These are phyloP conservation scores for Eulemur mongoz DNA, from an alignment of 2,797 vertebrate species.

Conservation along the genomic window DNA sequence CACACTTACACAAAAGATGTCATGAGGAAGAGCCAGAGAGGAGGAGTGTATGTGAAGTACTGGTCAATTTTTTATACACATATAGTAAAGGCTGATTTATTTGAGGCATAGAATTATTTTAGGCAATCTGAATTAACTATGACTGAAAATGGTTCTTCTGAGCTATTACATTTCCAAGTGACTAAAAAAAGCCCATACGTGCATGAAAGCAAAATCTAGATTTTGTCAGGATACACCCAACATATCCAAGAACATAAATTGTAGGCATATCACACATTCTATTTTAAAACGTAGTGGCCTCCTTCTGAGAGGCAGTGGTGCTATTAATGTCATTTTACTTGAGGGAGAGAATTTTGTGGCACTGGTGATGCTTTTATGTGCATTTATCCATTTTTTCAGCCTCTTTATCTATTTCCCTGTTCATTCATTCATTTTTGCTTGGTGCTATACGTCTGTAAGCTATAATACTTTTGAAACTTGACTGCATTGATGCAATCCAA, in stretches of 20 bases:
- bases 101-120: conserved; percentile 51
- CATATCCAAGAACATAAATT: conserved; percentile 54
- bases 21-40: conserved; percentile 27
- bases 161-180: conserved; percentile 29
- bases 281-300: conserved; percentile 29
- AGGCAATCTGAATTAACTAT: conserved; percentile 34
- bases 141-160: conserved; percentile 40
- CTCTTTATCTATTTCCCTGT: neutral
- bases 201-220: conserved; percentile 21
- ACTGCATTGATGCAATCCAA: neutral
- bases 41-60: neutral
- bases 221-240: conserved; percentile 18
- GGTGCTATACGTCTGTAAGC: neutral
- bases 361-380: neutral
- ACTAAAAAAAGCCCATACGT: neutral
- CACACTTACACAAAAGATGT: neutral
- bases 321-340: conserved; percentile 43
- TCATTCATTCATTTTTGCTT: conserved; percentile 2
- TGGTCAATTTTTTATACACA: conserved; percentile 39
- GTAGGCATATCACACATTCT: neutral
- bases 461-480: conserved; percentile 21
- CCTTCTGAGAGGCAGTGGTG: neutral
- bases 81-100: conserved; percentile 53
- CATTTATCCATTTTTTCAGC: neutral
- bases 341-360: neutral